Conservation (phyloP, 2,113 vertebrate genomes). For the Gallinago jamesoni region DNA sequence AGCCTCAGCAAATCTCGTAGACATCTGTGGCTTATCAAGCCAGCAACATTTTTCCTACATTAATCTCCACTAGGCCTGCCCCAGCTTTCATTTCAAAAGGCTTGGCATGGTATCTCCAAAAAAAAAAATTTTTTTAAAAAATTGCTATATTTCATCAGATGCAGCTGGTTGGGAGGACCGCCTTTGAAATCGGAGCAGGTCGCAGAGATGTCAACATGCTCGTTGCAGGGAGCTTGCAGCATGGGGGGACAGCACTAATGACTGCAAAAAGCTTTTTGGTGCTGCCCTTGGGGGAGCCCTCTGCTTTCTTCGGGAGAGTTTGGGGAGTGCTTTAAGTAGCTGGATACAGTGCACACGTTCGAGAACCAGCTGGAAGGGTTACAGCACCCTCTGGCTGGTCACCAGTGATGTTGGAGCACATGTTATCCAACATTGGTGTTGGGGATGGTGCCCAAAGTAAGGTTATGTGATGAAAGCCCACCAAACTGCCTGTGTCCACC, state of each 20-base stretch:
- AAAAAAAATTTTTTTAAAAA: background rate
- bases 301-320: background rate
- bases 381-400: background rate
- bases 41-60: conserved; percentile 69
- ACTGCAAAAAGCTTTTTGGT: conserved; percentile 41
- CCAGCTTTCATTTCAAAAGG: conserved; percentile 84
- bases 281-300: background rate
- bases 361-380: background rate
- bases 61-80: conserved; percentile 77
- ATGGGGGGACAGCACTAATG: conserved; percentile 72
- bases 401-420: accelerated
- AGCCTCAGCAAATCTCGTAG: conserved; percentile 70
- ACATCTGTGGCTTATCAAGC: conserved; percentile 89
- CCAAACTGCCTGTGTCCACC: no score
- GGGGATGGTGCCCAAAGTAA: background rate
- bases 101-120: conserved; percentile 70
- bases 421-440: accelerated
- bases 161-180: conserved; percentile 81
- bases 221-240: conserved; percentile 70
- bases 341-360: background rate
- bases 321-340: conserved; percentile 21
- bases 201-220: conserved; percentile 71
- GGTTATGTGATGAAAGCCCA: background rate
- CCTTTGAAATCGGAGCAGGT: conserved; percentile 88
- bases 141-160: conserved; percentile 62